Conservation (phyloP, 2,113 vertebrate genomes). For the Leucopsar rothschildi region DNA sequence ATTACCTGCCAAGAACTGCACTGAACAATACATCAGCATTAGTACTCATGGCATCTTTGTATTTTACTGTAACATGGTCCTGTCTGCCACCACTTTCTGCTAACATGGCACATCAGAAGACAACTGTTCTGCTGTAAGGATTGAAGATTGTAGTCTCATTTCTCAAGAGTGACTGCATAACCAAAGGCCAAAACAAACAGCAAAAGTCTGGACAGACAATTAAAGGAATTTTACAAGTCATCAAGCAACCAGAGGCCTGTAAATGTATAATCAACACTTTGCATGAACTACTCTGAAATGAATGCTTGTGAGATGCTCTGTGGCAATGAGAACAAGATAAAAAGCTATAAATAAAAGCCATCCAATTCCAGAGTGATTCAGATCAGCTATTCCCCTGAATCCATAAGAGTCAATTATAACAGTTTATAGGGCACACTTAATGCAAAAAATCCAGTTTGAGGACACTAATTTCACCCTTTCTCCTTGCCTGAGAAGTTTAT, state of each 20-base stretch:
- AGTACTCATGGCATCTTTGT: background rate
- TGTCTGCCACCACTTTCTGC: background rate
- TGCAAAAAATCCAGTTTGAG: conserved; percentile 1
- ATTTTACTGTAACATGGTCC: background rate
- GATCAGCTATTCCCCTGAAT: conserved; percentile 55
- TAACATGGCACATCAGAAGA: background rate
- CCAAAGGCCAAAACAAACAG: conserved; percentile 13
- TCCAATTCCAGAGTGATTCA: conserved; percentile 38
- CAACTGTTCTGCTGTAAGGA: background rate
- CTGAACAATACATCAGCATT: background rate
- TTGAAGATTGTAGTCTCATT: background rate
- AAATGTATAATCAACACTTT: conserved; percentile 19
- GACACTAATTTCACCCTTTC: conserved; percentile 11
- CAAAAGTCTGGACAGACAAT: conserved; percentile 15
- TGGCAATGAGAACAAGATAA: conserved; percentile 27
- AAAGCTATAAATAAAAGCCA: conserved; percentile 56
- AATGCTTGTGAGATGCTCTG: conserved; percentile 26
- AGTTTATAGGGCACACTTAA: conserved; percentile 24
- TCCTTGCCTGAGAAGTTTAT: background rate
- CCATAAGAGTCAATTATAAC: conserved; percentile 23
- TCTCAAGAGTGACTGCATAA: background rate
- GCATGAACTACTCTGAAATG: background rate
- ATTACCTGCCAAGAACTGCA: background rate
- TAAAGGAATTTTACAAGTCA: conserved; percentile 47
- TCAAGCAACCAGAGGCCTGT: background rate